Percentiles rank a stretch among this genome's conserved stretches.
phyloP scores from a whole-genome alignment of 2,888 invertebrate species.

The Altica lythri region DNA sequence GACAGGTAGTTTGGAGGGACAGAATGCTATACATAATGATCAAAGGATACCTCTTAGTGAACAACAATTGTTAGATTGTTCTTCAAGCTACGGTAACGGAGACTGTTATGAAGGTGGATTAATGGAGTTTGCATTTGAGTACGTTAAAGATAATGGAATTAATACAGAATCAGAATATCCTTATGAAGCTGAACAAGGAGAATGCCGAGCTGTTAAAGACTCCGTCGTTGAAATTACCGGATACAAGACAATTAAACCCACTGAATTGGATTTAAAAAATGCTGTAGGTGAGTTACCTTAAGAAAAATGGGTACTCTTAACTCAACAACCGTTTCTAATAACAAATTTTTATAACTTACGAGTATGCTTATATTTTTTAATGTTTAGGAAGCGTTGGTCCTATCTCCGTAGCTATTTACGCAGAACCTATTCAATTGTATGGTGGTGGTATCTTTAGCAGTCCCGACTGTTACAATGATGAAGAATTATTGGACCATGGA shows the following conservation, averaged over 20 bases:
- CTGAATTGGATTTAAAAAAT: neutral
- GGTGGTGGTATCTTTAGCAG: constrained; percentile 5
- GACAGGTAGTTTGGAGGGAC: constrained; percentile 63
- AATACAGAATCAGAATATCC: constrained; percentile 61
- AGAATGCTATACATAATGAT: constrained; percentile 58
- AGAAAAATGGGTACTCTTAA: neutral
- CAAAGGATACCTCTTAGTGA: constrained; percentile 59
- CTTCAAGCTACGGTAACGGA: constrained; percentile 55
- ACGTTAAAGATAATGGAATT: constrained; percentile 59
- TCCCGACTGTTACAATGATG: neutral
- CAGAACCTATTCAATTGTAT: constrained; percentile 17
- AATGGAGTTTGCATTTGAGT: constrained; percentile 59
- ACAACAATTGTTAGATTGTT: constrained; percentile 63
- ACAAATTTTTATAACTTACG: neutral
- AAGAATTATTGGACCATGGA: constrained; percentile 4
- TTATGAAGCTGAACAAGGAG: constrained; percentile 47
- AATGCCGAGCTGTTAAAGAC: constrained; percentile 18
- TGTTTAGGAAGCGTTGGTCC: constrained; percentile 21
- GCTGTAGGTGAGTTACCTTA: neutral
- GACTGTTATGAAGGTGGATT: constrained; percentile 60
- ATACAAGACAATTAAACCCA: too few relatives aligned
- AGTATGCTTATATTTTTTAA: neutral
- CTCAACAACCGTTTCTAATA: neutral
- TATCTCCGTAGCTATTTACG: constrained; percentile 11
- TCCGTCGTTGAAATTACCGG: neutral